A percentile compares a stretch with the other conserved stretches of the same genome.
Conservation (phyloP, 2,797 vertebrate species). For the Buceros bicornis region DNA sequence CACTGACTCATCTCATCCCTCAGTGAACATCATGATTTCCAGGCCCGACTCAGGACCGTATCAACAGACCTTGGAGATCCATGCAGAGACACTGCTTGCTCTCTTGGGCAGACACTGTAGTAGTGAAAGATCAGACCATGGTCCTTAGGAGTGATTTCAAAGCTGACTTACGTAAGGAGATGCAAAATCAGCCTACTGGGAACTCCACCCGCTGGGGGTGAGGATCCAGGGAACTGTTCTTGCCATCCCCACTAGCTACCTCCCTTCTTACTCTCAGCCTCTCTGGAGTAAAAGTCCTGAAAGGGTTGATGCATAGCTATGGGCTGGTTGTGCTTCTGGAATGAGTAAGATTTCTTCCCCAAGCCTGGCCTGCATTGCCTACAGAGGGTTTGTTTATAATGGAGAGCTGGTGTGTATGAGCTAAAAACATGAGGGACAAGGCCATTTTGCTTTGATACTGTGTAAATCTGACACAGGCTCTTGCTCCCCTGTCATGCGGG, state of each 20-base stretch:
- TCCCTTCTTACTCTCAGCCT: constrained; percentile 17
- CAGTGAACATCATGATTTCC: neutral
- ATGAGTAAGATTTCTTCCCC: constrained; percentile 26
- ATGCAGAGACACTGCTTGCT: constrained; percentile 46
- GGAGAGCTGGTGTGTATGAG: neutral
- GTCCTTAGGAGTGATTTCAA: constrained; percentile 6
- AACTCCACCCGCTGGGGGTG: neutral
- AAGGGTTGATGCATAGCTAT: constrained; percentile 53
- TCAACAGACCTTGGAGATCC: neutral
- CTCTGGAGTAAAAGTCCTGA: constrained; percentile 17
- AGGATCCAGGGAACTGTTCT: neutral
- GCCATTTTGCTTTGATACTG: neutral
- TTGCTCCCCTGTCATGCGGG: neutral
- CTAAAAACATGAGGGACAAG: neutral
- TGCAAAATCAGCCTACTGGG: neutral
- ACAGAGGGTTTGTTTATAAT: constrained; percentile 31
- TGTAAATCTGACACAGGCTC: neutral
- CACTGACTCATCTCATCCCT: neutral
- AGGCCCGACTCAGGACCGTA: neutral
- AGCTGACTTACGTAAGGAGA: neutral
- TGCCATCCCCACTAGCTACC: neutral
- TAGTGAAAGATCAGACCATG: neutral
- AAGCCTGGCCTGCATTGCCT: constrained; percentile 41
- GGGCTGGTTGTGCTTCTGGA: constrained; percentile 56
- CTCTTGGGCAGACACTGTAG: constrained; percentile 10